Conservation (phyloP, 2,888 invertebrate species). For the Lordiphosa andalusiaca region DNA sequence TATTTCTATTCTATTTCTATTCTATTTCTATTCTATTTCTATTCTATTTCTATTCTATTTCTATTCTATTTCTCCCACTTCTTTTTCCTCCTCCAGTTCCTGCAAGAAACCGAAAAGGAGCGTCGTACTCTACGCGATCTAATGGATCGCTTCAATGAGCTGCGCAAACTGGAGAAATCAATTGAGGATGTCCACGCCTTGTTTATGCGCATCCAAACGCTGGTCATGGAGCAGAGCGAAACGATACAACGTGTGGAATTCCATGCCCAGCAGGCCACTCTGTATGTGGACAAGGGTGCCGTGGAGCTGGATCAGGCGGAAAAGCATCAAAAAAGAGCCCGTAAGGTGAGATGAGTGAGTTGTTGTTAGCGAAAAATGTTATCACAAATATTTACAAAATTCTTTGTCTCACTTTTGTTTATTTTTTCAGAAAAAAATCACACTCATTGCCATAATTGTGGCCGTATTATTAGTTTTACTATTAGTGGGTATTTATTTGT, state of each 20-base stretch:
- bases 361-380: neutral
- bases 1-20: too few relatives aligned
- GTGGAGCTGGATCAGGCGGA: conserved; percentile 73
- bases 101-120: conserved; percentile 80
- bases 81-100: conserved; percentile 61
- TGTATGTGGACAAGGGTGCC: conserved; percentile 78
- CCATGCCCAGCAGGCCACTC: conserved; percentile 79
- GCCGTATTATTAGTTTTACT: conserved; percentile 68
- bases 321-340: conserved; percentile 64
- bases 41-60: too few relatives aligned
- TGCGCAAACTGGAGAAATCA: conserved; percentile 79
- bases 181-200: conserved; percentile 80
- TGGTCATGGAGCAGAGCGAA: conserved; percentile 80
- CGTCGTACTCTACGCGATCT: conserved; percentile 77
- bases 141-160: conserved; percentile 78
- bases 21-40: too few relatives aligned
- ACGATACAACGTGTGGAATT: conserved; percentile 80
- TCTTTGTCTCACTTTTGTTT: conserved; percentile 1
- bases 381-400: neutral
- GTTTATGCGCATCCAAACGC: conserved; percentile 79
- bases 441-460: conserved; percentile 68
- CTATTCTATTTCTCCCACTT: too few relatives aligned
- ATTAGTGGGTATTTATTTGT: conserved; percentile 74
- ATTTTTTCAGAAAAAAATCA: conserved; percentile 77
- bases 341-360: conserved; percentile 57